These are phyloP conservation scores for Prochilodus magdalenae DNA, from an alignment of 2,113 vertebrate species.

Conservation along the genomic window DNA sequence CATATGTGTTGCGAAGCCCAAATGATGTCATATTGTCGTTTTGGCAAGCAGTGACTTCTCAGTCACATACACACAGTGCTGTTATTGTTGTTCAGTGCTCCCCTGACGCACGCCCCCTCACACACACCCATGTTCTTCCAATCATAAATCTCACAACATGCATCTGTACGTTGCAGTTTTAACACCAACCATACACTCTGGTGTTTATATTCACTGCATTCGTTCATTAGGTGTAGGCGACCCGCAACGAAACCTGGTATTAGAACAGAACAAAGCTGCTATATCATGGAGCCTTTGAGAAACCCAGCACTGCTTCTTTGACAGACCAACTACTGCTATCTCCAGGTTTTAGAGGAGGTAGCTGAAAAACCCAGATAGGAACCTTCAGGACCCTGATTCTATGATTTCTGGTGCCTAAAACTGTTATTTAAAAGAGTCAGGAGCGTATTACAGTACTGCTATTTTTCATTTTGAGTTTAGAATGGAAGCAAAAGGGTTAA, in stretches of 20 bases:
- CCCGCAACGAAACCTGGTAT: not conserved
- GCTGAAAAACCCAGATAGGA: not conserved
- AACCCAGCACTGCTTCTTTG: not conserved
- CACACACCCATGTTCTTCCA: conserved; percentile 46
- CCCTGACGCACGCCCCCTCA: conserved; percentile 64
- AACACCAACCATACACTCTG: conserved; percentile 9
- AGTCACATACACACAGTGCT: conserved; percentile 55
- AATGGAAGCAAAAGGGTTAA: too few species aligned
- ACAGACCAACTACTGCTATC: not conserved
- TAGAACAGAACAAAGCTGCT: not conserved
- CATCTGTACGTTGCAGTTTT: conserved; percentile 9
- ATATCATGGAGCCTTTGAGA: not conserved
- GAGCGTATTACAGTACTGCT: too few species aligned
- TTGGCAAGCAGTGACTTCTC: conserved; percentile 65
- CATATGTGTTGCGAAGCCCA: conserved; percentile 66
- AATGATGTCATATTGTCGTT: conserved; percentile 69
- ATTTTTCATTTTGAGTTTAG: too few species aligned
- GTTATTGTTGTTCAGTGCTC: conserved; percentile 73
- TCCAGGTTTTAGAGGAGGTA: too few species aligned
- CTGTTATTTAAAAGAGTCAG: too few species aligned
- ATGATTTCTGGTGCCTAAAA: too few species aligned
- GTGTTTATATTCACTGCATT: not conserved
- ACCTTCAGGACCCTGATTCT: too few species aligned
- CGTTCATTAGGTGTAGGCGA: conserved; percentile 2
- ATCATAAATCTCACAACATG: conserved; percentile 21